Conservation (phyloP, 2,888 invertebrate species). For the Sesamia inferens region DNA sequence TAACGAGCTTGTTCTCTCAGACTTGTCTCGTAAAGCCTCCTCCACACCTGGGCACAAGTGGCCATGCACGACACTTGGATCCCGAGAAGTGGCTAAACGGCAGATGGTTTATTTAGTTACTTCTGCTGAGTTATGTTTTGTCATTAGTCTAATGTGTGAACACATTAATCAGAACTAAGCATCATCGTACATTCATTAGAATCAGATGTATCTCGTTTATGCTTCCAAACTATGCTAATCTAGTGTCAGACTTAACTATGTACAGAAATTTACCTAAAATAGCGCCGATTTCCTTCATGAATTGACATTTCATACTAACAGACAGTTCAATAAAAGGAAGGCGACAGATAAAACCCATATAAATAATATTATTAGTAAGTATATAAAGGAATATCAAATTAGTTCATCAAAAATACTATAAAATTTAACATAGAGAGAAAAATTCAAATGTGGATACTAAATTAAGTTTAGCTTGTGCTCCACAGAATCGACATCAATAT, state of each 20-base stretch:
- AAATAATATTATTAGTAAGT: not conserved
- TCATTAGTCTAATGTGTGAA: slow-evolving; percentile 24
- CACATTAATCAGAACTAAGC: not conserved
- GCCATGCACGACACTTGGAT: slow-evolving; percentile 28
- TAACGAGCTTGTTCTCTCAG: slow-evolving; percentile 34
- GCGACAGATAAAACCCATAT: not conserved
- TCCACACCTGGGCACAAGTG: slow-evolving; percentile 40
- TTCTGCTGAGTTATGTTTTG: not conserved
- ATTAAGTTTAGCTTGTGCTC: too few species aligned
- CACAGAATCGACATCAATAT: not conserved
- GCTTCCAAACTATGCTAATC: not conserved
- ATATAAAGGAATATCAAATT: not conserved
- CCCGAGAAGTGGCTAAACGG: slow-evolving; percentile 37
- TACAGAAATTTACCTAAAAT: not conserved
- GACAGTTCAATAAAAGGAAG: not conserved
- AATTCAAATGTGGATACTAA: too few species aligned
- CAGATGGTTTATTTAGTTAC: slow-evolving; percentile 15
- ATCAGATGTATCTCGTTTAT: not conserved
- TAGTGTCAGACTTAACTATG: not conserved
- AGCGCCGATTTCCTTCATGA: not conserved
- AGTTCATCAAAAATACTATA: not conserved
- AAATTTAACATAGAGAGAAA: not conserved
- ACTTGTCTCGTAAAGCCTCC: slow-evolving; percentile 34
- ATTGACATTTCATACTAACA: not conserved
- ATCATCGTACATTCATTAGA: not conserved